Conservation (phyloP, 1,140 invertebrate species). For the Ridgeia piscesae region DNA sequence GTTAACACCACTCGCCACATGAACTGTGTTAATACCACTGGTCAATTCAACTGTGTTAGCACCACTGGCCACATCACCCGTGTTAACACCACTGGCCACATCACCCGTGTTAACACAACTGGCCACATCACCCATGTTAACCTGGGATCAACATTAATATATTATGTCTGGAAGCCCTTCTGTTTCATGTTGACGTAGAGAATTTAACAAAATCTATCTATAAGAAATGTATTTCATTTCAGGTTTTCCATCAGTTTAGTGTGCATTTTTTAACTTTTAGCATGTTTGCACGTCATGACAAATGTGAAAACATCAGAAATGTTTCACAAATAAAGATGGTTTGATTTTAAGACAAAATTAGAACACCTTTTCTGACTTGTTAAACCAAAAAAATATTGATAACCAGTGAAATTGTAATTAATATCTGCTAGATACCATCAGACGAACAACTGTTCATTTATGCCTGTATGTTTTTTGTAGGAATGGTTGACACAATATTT, state of each 20-base stretch:
- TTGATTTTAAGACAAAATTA: background rate
- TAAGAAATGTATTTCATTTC: background rate
- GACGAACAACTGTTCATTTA: too few species aligned
- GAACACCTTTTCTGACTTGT: background rate
- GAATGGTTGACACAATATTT: constrained; percentile 71
- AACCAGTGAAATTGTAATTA: too few species aligned
- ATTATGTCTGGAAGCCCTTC: background rate
- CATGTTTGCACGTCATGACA: background rate
- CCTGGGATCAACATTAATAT: background rate
- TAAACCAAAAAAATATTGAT: too few species aligned
- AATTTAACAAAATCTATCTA: background rate
- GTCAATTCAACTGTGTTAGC: too few species aligned
- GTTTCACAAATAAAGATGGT: background rate
- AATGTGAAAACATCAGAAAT: background rate
- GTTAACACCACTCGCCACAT: too few species aligned
- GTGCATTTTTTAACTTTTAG: background rate
- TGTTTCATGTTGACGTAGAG: background rate
- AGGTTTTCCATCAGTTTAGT: background rate
- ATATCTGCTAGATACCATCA: too few species aligned
- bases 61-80: too few species aligned
- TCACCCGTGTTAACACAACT: too few species aligned
- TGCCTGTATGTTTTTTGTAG: constrained; percentile 51
- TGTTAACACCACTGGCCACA: too few species aligned
- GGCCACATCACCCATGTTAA: too few species aligned
- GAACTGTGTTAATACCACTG: too few species aligned